Evolutionary conservation across 30 jellyfish, hydroid and myxozoan species (phyloP).

Genomic region (Hydractinia symbiolongicarpus): DNA sequence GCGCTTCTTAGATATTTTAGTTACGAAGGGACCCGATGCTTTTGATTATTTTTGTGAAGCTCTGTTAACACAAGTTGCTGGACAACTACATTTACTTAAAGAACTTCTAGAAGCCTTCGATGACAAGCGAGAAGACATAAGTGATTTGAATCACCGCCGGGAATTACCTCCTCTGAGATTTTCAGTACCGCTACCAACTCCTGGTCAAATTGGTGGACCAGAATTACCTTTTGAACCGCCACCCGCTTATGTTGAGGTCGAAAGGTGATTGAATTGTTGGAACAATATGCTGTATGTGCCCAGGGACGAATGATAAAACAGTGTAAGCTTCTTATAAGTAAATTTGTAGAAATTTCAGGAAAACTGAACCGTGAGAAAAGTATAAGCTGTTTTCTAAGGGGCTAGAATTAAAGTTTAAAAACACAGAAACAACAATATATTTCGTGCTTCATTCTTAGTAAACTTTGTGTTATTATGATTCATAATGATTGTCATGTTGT

Average conservation of each 20-base stretch:
- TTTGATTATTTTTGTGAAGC: constrained; percentile 27
- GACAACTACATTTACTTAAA: constrained; percentile 12
- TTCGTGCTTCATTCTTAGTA: too few relatives aligned
- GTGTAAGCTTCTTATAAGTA: too few relatives aligned
- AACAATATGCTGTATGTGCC: too few relatives aligned
- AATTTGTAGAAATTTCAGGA: too few relatives aligned
- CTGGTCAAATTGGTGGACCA: constrained; percentile 44
- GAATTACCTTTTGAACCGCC: constrained; percentile 32
- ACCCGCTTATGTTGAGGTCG: constrained; percentile 24
- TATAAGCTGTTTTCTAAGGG: too few relatives aligned
- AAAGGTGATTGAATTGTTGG: not conserved
- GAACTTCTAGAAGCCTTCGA: constrained; percentile 17
- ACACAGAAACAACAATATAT: too few relatives aligned
- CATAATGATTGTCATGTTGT: too few relatives aligned
- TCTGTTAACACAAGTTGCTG: constrained; percentile 13
- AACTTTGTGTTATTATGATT: too few relatives aligned
- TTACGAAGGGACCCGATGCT: constrained; percentile 11
- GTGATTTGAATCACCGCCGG: constrained; percentile 11
- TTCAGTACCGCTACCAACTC: not conserved
- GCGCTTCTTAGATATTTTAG: not conserved
- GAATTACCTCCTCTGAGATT: not conserved
- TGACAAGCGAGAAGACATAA: not conserved
- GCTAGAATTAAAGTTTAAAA: too few relatives aligned
- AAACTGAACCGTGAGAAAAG: too few relatives aligned
- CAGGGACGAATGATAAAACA: too few relatives aligned